Base-by-base conservation (phyloP, 1,140 invertebrate species). In the Drosophila jambulina region DNA sequence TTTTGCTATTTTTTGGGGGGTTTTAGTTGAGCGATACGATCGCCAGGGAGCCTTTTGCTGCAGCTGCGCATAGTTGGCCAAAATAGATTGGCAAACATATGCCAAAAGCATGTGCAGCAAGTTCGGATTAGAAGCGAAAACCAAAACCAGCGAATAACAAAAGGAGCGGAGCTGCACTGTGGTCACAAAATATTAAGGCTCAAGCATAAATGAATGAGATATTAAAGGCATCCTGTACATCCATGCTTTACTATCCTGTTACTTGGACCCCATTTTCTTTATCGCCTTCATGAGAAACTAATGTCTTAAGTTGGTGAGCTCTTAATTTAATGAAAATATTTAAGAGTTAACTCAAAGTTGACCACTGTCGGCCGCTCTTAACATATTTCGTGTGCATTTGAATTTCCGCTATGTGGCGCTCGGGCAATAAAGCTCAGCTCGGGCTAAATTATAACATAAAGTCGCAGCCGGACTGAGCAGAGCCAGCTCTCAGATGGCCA, bases 361-460 rank as follows among this genome's bases (percentile, higher is more conserved):
- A 54, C 53, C 53, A 54, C 53, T 54, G 53, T 42, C 29, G 36
- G 45, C 32, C 46, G 40, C 51, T 80, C 64, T 81, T 48, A 81
- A 90, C 82, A 85, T 88, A 85, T 88, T 90, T 88, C 71, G 81
- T 80, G 75, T 85, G 85, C 81, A 88, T 88, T 88, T 88, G 81
- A 88, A 90, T 88, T 88, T 88, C 85, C 85, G 85, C 85, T 88
- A 88, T 90, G 75, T 79, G 77, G 68, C 80, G 68, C 72, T 70
- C 71, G 69, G 78, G 84, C 86, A 87, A 87, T 87, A 87, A 87
- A 87, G 84, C 84, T 90, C 71, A 75, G 29, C 68, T 45, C 64
- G 38, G 81, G 84, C 59, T 90, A 88, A 88, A 88, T 88, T 88
- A 88, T 88, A 88, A 88, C 85, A 88, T 90, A 85, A 90, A 46